Base-by-base conservation (phyloP, 2,888 invertebrate species). In the Mimumesa dahlbomi region DNA sequence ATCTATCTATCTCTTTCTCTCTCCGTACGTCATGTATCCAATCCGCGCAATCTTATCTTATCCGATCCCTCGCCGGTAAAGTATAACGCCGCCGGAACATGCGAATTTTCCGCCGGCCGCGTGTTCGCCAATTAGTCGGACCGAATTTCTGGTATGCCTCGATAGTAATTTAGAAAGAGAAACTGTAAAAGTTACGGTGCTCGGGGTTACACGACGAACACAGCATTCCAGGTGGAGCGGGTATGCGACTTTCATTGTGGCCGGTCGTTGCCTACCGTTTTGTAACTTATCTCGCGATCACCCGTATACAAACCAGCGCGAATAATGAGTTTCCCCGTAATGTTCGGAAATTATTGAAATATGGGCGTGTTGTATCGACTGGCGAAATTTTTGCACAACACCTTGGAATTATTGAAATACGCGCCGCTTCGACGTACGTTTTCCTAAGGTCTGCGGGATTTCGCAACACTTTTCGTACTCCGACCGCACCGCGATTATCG, bases 281-380 rank as follows among this genome's bases (percentile, higher is more conserved):
- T 38, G 57, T 73, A 77, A 76, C 63, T 78, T 82, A 79, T 83
- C 75, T 73, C 53, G 29, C 62, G 59, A 71, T 53, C 71, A 65
- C 45, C 67, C 46, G 61, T n/a, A 73, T 77, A 79, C 71, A 74
- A 72, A 80, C 72, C 78, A 74, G 72, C 75, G 50, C 59, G 52
- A 59, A 73, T 82, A 82, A 83, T 79, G 79, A 42, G 36, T 52
- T 61, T 43, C 50, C 29, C 5, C 14, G 43, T 34, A 43, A 34
- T 43, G 43, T 13, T 34, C 43, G 29, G 43, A 43, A 61, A 52
- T 61, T 21, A 61, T 50, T 43, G 31, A 52, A 18, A 52, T 38
- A 29, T 34, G 16, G 29, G 22, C 43, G 16, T 34, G 9, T 13
- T n/a, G 11, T 1, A 31, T 19, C n/a, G 36, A 9, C 46, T 25